Conservation (phyloP, 2,797 vertebrate species). For the Hybognathus amarus region DNA sequence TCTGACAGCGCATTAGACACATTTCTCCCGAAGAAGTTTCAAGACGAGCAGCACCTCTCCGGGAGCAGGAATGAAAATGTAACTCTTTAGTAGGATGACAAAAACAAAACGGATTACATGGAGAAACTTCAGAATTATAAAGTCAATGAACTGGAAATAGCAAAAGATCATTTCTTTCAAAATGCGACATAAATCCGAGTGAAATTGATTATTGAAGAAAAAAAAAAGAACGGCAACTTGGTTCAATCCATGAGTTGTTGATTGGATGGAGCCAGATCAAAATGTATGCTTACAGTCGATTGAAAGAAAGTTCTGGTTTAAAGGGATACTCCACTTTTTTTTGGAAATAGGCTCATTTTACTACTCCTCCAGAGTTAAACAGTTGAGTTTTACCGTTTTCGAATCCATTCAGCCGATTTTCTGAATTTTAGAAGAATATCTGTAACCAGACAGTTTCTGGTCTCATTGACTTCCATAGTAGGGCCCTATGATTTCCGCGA, state of each 20-base stretch:
- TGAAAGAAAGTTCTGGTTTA: background rate
- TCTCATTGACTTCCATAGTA: too few relatives aligned
- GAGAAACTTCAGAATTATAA: background rate
- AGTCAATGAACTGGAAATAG: background rate
- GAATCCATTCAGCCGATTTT: too few relatives aligned
- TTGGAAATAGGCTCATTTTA: too few relatives aligned
- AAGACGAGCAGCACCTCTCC: slow-evolving; percentile 51
- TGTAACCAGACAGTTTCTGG: too few relatives aligned
- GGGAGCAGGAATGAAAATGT: slow-evolving; percentile 39
- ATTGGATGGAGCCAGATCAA: background rate
- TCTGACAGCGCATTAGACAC: slow-evolving; percentile 54
- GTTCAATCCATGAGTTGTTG: background rate
- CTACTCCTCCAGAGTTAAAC: too few relatives aligned
- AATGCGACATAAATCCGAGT: background rate
- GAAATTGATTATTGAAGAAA: background rate
- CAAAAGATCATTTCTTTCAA: background rate
- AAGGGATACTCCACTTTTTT: too few relatives aligned
- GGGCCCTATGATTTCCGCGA: too few relatives aligned
- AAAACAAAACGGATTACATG: slow-evolving; percentile 10
- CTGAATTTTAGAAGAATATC: too few relatives aligned
- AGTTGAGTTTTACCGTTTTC: too few relatives aligned
- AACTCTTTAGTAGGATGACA: slow-evolving; percentile 19
- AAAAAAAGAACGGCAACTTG: background rate
- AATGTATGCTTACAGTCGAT: background rate
- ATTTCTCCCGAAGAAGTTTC: slow-evolving; percentile 49